A percentile compares a stretch with the other conserved stretches of the same genome.
phyloP scores from a whole-genome alignment of 2,888 invertebrate species.

The Cremastinae sp. region DNA sequence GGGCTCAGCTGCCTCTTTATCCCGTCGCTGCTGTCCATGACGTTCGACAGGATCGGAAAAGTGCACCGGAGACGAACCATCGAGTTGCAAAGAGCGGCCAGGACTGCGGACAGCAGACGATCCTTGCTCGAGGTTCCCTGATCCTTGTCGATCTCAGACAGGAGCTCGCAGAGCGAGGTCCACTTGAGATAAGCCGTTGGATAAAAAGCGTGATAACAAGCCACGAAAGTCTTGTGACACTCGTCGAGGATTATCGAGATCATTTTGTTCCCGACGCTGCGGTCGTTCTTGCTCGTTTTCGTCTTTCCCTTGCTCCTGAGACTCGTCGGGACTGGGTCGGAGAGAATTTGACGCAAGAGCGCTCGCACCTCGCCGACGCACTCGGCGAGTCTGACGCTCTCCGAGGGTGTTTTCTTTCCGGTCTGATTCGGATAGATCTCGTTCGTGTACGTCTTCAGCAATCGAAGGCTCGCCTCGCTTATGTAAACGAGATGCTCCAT shows the following conservation, averaged over 20 bases:
- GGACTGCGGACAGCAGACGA: slow-evolving; percentile 88
- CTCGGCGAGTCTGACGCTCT: slow-evolving; percentile 91
- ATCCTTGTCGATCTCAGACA: slow-evolving; percentile 86
- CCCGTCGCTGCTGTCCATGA: slow-evolving; percentile 80
- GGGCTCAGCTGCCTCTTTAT: slow-evolving; percentile 84
- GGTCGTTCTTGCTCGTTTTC: slow-evolving; percentile 68
- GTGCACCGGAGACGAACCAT: slow-evolving; percentile 88
- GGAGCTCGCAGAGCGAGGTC: slow-evolving; percentile 92
- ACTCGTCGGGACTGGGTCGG: slow-evolving; percentile 84
- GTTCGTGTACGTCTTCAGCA: slow-evolving; percentile 92
- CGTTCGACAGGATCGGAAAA: slow-evolving; percentile 85
- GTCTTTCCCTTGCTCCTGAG: slow-evolving; percentile 76
- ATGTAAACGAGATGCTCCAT: slow-evolving; percentile 93
- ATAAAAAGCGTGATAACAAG: slow-evolving; percentile 97
- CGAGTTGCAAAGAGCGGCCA: slow-evolving; percentile 92
- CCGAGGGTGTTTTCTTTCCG: slow-evolving; percentile 81
- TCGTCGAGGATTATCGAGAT: slow-evolving; percentile 91
- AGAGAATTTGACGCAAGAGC: slow-evolving; percentile 90
- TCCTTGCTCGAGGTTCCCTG: slow-evolving; percentile 81
- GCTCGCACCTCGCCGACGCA: slow-evolving; percentile 92
- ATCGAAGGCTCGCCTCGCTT: slow-evolving; percentile 90
- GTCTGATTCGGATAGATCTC: slow-evolving; percentile 93
- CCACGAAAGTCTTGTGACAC: slow-evolving; percentile 93
- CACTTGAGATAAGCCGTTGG: slow-evolving; percentile 96
- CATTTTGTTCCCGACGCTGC: slow-evolving; percentile 80